A percentile compares a stretch with the other conserved stretches of the same genome.
These are phyloP conservation scores for Pollimyrus isidori DNA, from an alignment of 2,113 vertebrate genomes.

Conservation along the genomic window DNA sequence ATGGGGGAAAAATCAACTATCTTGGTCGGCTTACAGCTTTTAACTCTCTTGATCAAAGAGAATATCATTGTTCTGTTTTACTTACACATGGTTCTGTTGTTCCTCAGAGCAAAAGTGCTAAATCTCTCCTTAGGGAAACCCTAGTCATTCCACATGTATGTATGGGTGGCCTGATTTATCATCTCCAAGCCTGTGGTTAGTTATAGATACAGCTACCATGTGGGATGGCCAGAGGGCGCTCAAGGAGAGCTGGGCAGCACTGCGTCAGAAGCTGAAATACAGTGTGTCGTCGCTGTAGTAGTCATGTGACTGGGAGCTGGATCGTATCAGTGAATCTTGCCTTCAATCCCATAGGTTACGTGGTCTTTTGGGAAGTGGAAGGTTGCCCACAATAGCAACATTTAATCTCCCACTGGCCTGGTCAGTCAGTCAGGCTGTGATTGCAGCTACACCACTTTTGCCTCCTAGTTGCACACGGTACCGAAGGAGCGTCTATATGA, in stretches of 20 bases:
- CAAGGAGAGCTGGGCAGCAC: not conserved
- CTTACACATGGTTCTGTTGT: not conserved
- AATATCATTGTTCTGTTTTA: not conserved
- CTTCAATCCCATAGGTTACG: not conserved
- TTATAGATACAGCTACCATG: not conserved
- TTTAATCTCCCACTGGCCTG: not conserved
- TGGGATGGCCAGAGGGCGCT: not conserved
- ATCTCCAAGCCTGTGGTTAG: not conserved
- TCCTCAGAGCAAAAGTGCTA: not conserved
- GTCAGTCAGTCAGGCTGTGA: not conserved
- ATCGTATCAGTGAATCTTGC: not conserved
- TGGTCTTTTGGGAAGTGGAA: not conserved
- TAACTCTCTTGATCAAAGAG: not conserved
- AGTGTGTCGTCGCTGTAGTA: not conserved
- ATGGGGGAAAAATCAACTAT: not conserved
- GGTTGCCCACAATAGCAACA: not conserved
- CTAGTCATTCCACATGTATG: not conserved
- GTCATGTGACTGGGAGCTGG: not conserved
- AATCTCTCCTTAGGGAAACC: not conserved
- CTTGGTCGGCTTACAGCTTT: not conserved
- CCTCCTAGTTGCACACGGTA: not conserved
- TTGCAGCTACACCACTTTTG: constrained; percentile 1
- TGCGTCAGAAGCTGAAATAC: not conserved
- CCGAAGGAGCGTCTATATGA: not conserved
- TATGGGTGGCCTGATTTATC: not conserved